A percentile compares a stretch with the other conserved stretches of the same genome.
phyloP scores from a whole-genome alignment of 2,888 invertebrate species.

The Eremobia ochroleuca region DNA sequence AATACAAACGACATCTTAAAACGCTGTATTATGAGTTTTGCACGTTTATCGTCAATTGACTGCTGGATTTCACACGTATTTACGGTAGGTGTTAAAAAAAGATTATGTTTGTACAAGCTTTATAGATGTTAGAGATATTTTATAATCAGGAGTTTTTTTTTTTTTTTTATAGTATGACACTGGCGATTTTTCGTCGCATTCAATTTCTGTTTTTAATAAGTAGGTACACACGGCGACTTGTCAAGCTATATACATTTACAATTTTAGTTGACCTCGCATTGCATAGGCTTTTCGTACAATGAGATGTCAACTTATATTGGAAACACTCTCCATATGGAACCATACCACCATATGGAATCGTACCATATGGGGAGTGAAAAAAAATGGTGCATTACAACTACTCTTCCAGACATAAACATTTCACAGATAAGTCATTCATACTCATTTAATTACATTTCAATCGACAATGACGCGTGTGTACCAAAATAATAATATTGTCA shows the following conservation, averaged over 20 bases:
- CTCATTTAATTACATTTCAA: not conserved
- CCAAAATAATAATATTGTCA: slow-evolving; percentile 20
- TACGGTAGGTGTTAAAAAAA: slow-evolving; percentile 54
- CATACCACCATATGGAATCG: no score
- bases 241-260: not conserved
- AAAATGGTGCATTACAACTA: not conserved
- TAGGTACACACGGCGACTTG: not conserved
- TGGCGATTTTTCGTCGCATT: not conserved
- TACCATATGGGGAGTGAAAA: not conserved
- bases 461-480: not conserved
- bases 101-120: slow-evolving; percentile 16
- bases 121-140: not conserved
- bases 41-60: slow-evolving; percentile 85
- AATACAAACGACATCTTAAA: slow-evolving; percentile 90
- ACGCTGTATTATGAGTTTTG: slow-evolving; percentile 87
- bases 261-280: not conserved
- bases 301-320: not conserved
- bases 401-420: not conserved
- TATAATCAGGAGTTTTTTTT: not conserved
- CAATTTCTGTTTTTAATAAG: not conserved
- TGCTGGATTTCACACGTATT: slow-evolving; percentile 75
- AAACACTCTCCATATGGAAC: no score
- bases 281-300: not conserved
- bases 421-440: not conserved
- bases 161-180: slow-evolving; percentile 1